A percentile compares a stretch with the other conserved stretches of the same genome.
Conservation (phyloP, 1,140 invertebrate species). For the Bombyx mori region DNA sequence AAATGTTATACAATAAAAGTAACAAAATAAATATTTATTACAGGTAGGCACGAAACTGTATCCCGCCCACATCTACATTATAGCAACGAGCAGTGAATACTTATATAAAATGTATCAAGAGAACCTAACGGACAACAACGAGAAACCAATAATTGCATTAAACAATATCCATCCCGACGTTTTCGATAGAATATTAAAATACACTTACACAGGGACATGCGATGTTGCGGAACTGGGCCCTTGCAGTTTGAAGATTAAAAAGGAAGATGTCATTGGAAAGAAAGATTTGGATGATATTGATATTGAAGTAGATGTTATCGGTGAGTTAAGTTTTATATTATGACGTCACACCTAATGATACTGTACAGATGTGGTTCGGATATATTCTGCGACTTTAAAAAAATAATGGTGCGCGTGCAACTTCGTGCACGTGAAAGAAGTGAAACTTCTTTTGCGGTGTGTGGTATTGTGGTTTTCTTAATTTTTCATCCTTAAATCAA, state of each 20-base stretch:
- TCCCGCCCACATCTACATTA: conserved; percentile 79
- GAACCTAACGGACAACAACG: conserved; percentile 16
- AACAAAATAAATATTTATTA: not conserved
- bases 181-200: conserved; percentile 77
- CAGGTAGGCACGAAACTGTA: conserved; percentile 69
- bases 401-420: no score
- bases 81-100: conserved; percentile 74
- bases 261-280: conserved; percentile 41
- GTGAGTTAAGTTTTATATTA: conserved; percentile 23
- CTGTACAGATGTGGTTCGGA: no score
- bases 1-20: no score
- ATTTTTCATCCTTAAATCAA: no score
- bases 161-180: conserved; percentile 73
- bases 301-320: conserved; percentile 35
- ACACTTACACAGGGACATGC: conserved; percentile 78
- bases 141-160: conserved; percentile 51
- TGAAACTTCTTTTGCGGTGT: no score
- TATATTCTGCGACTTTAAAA: no score
- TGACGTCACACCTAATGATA: no score
- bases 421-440: no score
- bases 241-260: conserved; percentile 54
- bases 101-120: conserved; percentile 58
- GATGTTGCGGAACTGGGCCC: conserved; percentile 72
- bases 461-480: no score
- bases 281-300: conserved; percentile 33